Percentiles rank a stretch among this genome's conserved stretches.
These are phyloP conservation scores for Habrosyne pyritoides DNA, from an alignment of 2,888 invertebrate genomes.

Conservation along the genomic window DNA sequence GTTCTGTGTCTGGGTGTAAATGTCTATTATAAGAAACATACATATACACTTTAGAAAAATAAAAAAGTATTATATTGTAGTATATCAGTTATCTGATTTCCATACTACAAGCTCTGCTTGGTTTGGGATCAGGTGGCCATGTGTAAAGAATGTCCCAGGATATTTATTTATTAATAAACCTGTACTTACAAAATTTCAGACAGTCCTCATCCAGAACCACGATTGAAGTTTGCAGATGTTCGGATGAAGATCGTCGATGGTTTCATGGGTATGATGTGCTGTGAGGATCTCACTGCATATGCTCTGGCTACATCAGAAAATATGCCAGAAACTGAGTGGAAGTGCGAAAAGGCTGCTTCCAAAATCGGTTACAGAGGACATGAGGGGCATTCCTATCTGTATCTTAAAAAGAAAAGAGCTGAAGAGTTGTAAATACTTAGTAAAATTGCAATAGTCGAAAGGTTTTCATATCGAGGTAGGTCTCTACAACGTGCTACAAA, in stretches of 20 bases:
- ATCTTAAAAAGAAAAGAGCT: constrained; percentile 29
- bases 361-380: constrained; percentile 46
- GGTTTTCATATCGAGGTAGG: too few relatives aligned
- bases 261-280: constrained; percentile 67
- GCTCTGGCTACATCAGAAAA: constrained; percentile 52
- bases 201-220: constrained; percentile 54
- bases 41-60: too few relatives aligned
- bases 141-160: too few relatives aligned
- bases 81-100: too few relatives aligned
- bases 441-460: neutral
- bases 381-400: constrained; percentile 55
- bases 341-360: constrained; percentile 46
- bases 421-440: neutral
- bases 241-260: constrained; percentile 60
- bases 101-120: too few relatives aligned
- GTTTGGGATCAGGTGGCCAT: too few relatives aligned
- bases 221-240: constrained; percentile 59
- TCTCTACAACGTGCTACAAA: too few relatives aligned
- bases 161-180: too few relatives aligned
- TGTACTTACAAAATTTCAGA: constrained; percentile 51
- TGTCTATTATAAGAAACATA: too few relatives aligned
- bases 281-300: constrained; percentile 64
- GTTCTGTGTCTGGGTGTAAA: too few relatives aligned
- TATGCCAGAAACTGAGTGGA: constrained; percentile 55
- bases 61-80: too few relatives aligned